Base-by-base conservation (phyloP, 2,797 vertebrate species). In the Masticophis lateralis region DNA sequence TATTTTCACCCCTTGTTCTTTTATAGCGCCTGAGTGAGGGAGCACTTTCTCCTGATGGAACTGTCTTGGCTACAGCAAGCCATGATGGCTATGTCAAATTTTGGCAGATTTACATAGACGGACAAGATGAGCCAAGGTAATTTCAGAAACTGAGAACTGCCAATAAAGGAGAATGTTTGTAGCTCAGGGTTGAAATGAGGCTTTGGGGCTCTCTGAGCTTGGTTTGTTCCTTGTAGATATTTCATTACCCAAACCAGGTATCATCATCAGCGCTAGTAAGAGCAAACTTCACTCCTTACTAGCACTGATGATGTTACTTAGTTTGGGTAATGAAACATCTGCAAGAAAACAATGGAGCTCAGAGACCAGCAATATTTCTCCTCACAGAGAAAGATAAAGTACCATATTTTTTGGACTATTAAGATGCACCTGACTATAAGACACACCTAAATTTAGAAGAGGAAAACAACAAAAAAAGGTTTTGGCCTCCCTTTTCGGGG, bases 51-150 rank as follows among this genome's bases (percentile, higher is more conserved):
- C 99, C 99, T 55, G 99, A 99, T 96, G 99, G 99, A 87, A 99
- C 99, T 0, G 99, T 99, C 86, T 97, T 99, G 94, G 99, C 99
- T 95, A 99, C 99, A 32, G 99, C 99, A 86, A 99, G 99, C 94
- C 99, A 99, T 10, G 99, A 99, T 89, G 99, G 99, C 86, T 99
- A 98, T 95, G 98, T 99, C 93, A 99, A 99, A 97, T 99, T 99
- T 97, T 99, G 99, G 99, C 99, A 99, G 98, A 99, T 99, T 95
- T 99, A 99, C 96, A 99, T 99, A 59, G 99, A 99, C 94, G 98
- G 98, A 8, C 99, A 99, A 93, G 99, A 99, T 89, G 98, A 99
- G 69, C 99, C 99, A 47, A 99, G 99, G 99, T 99, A 97, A 96
- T 8, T 91, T 83, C 61, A 89, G n/a, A 93, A 57, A 2, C 93